Evolutionary conservation across 1,140 invertebrate genomes (phyloP), one percentile per base, ranked within the genome.

Genomic region (Coptotermes formosanus): DNA sequence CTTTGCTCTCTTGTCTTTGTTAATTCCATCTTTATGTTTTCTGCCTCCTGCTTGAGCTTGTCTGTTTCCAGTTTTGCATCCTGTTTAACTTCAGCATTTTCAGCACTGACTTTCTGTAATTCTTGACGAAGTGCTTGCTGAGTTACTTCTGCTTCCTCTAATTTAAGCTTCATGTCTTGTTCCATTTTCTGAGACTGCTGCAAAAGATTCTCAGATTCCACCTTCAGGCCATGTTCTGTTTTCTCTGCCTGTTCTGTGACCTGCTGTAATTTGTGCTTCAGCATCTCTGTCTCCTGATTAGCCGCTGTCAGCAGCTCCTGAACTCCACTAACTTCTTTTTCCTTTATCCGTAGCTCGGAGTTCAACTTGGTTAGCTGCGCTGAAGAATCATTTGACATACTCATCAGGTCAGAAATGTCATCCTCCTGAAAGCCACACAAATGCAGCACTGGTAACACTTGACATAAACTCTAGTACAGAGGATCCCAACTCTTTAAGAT

Each of bases 321-420:
- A 30, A 87, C n/a, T 38, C 85, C 85, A 82, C 92, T 90, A 12
- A 94, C 88, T 87, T 93, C 93, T 86, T 91, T 90, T 64, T 92
- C 89, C 88, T 91, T 91, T 59, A 90, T 90, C 86, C 92, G 90
- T 75, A 92, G 90, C 82, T 93, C 91, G 84, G 90, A 89, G 82
- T 92, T 91, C 88, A 92, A 91, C 87, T 89, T 92, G 87, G 91
- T 90, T 82, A 94, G 89, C 83, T 92, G 91, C 30, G 91, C 89
- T 4, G 92, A 92, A 0, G 92, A 92, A 87, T 92, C 89, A 1
- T 89, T 88, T 0, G 91, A 91, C 32, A 88, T 89, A 82, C 88
- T 91, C 82, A 92, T 89, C 38, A 91, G 87, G 84, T 89, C 89
- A 19, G 90, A 89, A 44, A 92, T 90, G 87, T 92, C 89, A 16